Percentiles rank a stretch among this genome's conserved stretches.
Conservation (phyloP, 2,888 invertebrate genomes). For the Meteorus colon region DNA sequence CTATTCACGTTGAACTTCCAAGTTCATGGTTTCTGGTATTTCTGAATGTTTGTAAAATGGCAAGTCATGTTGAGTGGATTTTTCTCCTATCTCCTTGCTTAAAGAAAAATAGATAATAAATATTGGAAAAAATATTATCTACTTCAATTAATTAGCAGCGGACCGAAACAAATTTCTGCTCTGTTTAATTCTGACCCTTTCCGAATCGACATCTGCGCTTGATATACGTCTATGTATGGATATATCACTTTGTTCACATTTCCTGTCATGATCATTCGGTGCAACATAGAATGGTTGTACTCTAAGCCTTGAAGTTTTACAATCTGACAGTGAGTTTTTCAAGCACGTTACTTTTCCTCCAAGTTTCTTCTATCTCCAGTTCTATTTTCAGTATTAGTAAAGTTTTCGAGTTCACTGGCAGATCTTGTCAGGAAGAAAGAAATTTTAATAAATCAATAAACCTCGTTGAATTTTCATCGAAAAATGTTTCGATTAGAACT, state of each 20-base stretch:
- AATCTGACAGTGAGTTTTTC: neutral
- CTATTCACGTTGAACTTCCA: neutral
- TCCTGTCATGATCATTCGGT: neutral
- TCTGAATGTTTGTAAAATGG: too few species aligned
- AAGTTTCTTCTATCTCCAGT: slow-evolving; percentile 1
- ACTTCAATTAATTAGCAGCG: too few species aligned
- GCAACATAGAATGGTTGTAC: neutral
- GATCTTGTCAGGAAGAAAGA: neutral
- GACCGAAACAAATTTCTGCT: too few species aligned
- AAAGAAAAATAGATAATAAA: too few species aligned
- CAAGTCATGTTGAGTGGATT: too few species aligned
- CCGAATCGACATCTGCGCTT: too few species aligned
- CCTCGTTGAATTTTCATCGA: neutral
- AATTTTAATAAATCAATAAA: neutral
- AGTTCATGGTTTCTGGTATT: neutral
- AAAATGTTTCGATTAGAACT: neutral
- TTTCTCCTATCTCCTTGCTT: too few species aligned
- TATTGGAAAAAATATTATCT: too few species aligned
- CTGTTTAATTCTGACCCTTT: too few species aligned
- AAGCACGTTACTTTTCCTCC: neutral
- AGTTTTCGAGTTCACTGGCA: neutral
- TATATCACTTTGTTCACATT: too few species aligned
- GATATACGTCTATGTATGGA: too few species aligned
- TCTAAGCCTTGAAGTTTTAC: neutral
- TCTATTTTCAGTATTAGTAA: neutral